Percentiles rank a stretch among this genome's conserved stretches.
Conservation (phyloP, 2,113 vertebrate species). For the Leuciscus idus region DNA sequence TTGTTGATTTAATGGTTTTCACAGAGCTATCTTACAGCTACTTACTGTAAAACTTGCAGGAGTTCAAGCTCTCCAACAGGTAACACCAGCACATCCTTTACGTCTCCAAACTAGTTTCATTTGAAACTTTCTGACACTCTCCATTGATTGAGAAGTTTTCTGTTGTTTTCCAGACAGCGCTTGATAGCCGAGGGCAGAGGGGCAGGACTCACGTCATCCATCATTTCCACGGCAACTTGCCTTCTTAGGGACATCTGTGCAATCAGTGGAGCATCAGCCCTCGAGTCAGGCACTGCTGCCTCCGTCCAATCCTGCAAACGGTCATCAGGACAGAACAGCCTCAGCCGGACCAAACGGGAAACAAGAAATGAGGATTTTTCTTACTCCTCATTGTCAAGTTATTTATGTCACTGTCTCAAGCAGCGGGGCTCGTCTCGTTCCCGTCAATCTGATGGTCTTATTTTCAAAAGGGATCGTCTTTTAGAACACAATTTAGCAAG, state of each 20-base stretch:
- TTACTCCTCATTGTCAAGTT: slow-evolving; percentile 64
- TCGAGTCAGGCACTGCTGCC: slow-evolving; percentile 71
- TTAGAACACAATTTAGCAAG: slow-evolving; percentile 89
- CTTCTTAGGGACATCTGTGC: slow-evolving; percentile 77
- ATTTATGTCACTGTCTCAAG: slow-evolving; percentile 80
- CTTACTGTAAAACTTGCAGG: not conserved
- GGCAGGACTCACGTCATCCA: slow-evolving; percentile 73
- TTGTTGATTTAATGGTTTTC: not conserved
- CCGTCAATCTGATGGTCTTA: slow-evolving; percentile 78
- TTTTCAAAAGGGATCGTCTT: slow-evolving; percentile 77
- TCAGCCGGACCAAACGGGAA: slow-evolving; percentile 66
- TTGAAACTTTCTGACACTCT: slow-evolving; percentile 36
- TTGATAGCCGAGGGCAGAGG: slow-evolving; percentile 48
- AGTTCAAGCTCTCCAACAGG: not conserved
- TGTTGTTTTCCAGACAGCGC: slow-evolving; percentile 47
- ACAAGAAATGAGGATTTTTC: slow-evolving; percentile 63
- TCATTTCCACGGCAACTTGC: slow-evolving; percentile 74
- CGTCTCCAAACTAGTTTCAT: slow-evolving; percentile 6
- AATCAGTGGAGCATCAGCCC: slow-evolving; percentile 80
- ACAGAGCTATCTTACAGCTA: not conserved
- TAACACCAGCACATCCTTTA: slow-evolving; percentile 6
- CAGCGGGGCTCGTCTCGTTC: slow-evolving; percentile 79
- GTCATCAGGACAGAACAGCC: slow-evolving; percentile 83
- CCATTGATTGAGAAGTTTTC: slow-evolving; percentile 51
- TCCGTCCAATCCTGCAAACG: slow-evolving; percentile 80